Base-by-base conservation (phyloP, 1,140 invertebrate genomes). In the Papilio polytes region DNA sequence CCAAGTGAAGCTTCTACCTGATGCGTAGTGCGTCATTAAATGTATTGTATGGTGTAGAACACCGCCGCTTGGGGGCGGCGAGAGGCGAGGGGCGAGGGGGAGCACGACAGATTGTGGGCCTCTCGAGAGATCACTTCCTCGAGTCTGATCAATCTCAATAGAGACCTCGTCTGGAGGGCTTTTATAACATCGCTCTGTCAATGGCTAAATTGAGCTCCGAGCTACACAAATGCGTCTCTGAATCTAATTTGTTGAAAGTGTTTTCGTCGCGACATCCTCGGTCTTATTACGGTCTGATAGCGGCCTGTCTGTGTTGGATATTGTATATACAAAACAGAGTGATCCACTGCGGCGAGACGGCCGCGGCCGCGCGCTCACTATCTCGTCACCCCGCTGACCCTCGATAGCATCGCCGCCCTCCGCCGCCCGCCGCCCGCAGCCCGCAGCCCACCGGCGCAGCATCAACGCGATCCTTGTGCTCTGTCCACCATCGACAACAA, bases 41-140 rank as follows among this genome's bases (percentile, higher is more conserved):
- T 36, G 31, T 36, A 36, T 36, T 3, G 31, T 36, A 36, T 3
- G 31, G 31, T 36, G 31, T 36, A 36, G 31, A 36, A 36, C 31
- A 2, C 31, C 31, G 31, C 31, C 4, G 31, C 31, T 26, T 1
- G 31, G 31, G 2, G 31, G 3, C n/a, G n/a, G n/a, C n/a, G n/a
- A n/a, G n/a, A n/a, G n/a, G n/a, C n/a, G 31, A 6, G 31, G 3
- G 56, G 8, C 56, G 56, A 63, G 20, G n/a, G 20, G 56, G n/a
- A 22, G 66, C 31, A 13, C 26, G 36, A 70, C 66, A 36, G 31
- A 70, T 15, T 70, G 31, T 12, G 26, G 26, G 66, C 15, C 66
- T 26, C 66, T 72, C 13, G 36, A 72, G 66, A 72, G 66, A 72
- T 41, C 26, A 72, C 66, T 72, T 72, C 66, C 36, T 72, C 20